Conservation (phyloP, 92 coral and sea anemone species). For the Virgularia gustaviana region DNA sequence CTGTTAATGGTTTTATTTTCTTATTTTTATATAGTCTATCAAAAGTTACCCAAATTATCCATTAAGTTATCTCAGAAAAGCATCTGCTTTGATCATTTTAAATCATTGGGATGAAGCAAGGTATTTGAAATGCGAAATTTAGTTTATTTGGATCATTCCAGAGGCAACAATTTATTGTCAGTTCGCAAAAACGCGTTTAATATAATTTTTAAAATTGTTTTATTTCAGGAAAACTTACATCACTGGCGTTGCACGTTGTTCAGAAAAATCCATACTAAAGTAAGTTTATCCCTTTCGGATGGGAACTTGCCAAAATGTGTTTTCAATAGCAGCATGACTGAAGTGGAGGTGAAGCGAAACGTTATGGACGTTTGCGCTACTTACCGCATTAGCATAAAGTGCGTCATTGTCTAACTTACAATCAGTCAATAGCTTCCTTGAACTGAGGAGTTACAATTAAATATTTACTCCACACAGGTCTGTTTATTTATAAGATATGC, state of each 20-base stretch:
- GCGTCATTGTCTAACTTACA: not conserved
- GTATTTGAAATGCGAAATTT: conserved; percentile 9
- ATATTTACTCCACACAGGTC: no score
- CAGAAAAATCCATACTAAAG: conserved; percentile 3
- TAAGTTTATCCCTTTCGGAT: no score
- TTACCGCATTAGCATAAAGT: not conserved
- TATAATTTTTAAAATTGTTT: not conserved
- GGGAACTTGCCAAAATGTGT: not conserved
- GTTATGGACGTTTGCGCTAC: not conserved
- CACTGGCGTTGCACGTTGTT: conserved; percentile 27
- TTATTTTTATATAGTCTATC: conserved; percentile 40
- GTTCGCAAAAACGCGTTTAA: not conserved
- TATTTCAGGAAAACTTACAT: conserved; percentile 22
- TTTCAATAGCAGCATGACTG: not conserved
- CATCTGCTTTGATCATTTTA: conserved; percentile 53
- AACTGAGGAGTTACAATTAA: not conserved
- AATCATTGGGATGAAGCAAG: conserved; percentile 67
- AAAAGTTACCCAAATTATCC: conserved; percentile 40
- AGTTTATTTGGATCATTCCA: not conserved
- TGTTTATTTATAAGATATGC: no score
- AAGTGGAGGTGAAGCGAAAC: not conserved
- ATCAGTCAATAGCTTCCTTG: not conserved
- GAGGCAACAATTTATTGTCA: not conserved
- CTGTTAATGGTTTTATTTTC: not conserved
- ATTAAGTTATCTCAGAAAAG: conserved; percentile 50